Evolutionary conservation across 1,140 invertebrate species (phyloP), one percentile per base, ranked within the genome.

Genomic region (Pollicipes pollicipes): DNA sequence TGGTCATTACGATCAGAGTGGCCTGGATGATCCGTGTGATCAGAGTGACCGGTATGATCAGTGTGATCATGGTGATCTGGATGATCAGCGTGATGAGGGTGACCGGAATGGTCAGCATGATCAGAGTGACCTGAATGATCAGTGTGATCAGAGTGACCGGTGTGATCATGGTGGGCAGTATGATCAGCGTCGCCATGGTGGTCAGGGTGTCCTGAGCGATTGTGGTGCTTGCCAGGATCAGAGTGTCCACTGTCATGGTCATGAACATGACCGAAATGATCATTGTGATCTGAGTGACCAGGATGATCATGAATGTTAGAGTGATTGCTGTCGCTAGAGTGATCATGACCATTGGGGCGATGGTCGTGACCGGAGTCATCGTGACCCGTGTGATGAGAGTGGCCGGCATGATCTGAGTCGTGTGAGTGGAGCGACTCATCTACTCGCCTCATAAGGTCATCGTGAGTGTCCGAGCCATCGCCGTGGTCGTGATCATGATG

Each of bases 401-500:
- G n/a, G n/a, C 17, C 45, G 8, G 13, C 13, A 58, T 58, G 24
- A 24, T 58, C 45, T 3, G 13, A 21, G 21, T 58, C 45, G 17
- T 58, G 21, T 10, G 45, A 10, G 45, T 58, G 6, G 24, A 58
- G 13, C 10, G 45, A 10, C 2, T 58, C 45, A 3, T 58, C 10
- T 24, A 58, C 45, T 3, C 45, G 45, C 17, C 21, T 58, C 10
- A 3, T 6, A 21, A 58, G 2, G 45, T 58, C 45, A 21, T 24
- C 45, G 45, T 58, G 45, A 10, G 13, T 10, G 6, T 79, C 30
- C 81, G 85, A 69, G 79, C 84, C 13, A 79, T 92, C 4, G 80
- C 93, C 0, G 90, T 93, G 76, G 90, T 90, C 16, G 90, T 91
- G 0, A 88, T 89, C 66, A 91, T 91, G 29, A 94, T 91, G 0